Evolutionary conservation across 1,140 invertebrate species (phyloP).

Genomic region (Tyrophagus putrescentiae): DNA sequence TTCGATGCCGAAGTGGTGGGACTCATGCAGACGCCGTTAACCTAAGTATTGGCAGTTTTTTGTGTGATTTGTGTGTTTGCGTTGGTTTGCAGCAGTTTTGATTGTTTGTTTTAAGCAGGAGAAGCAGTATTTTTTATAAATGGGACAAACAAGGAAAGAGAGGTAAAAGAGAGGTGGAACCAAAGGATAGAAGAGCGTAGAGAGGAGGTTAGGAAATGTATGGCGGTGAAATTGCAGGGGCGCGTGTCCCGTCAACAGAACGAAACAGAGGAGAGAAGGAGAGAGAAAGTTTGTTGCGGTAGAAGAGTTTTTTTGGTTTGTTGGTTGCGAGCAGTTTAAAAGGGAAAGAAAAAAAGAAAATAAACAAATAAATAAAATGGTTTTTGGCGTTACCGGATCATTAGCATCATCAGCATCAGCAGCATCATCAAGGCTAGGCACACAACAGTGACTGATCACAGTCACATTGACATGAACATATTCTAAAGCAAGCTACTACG

Average conservation of each 20-base stretch:
- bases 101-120: too few species aligned
- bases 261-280: background rate
- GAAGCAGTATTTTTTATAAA: too few species aligned
- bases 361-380: too few species aligned
- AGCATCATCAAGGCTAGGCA: too few species aligned
- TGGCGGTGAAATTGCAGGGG: too few species aligned
- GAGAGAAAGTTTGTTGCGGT: background rate
- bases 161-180: background rate
- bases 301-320: background rate
- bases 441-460: too few species aligned
- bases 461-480: too few species aligned
- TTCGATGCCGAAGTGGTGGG: background rate
- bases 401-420: too few species aligned
- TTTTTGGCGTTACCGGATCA: too few species aligned
- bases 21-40: constrained; percentile 16
- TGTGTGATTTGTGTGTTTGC: too few species aligned
- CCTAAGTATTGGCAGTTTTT: too few species aligned
- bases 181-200: background rate
- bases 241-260: background rate
- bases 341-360: background rate
- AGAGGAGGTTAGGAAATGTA: background rate
- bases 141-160: background rate
- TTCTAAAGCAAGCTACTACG: too few species aligned
- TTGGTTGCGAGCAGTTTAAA: background rate
- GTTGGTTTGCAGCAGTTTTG: background rate